These are phyloP conservation scores for Anguilla megastoma DNA, from an alignment of 2,797 vertebrate genomes.

Conservation along the genomic window DNA sequence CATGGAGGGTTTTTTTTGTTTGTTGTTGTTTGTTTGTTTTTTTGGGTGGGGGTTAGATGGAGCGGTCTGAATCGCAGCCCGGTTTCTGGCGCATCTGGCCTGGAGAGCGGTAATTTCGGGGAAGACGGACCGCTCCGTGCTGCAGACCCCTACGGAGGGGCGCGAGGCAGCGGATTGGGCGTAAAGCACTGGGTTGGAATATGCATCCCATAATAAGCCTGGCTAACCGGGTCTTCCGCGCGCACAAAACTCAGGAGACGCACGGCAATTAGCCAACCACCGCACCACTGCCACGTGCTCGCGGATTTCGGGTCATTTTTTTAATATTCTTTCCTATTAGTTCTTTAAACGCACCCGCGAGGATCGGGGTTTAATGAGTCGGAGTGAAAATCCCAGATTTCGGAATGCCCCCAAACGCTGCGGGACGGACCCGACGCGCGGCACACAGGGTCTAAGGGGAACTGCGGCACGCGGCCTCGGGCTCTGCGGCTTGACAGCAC, in stretches of 20 bases:
- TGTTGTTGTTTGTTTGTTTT: background rate
- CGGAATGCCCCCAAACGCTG: background rate
- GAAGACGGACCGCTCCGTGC: constrained; percentile 17
- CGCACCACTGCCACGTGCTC: constrained; percentile 19
- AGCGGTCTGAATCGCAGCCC: background rate
- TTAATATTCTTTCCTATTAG: background rate
- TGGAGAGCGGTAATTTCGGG: background rate
- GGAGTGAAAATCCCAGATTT: background rate
- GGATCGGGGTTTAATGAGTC: background rate
- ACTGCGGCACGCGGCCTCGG: background rate
- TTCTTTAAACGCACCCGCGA: background rate
- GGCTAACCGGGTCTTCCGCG: background rate
- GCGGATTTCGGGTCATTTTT: background rate
- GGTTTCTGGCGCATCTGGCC: background rate
- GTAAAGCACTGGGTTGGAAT: background rate
- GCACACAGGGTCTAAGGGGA: background rate
- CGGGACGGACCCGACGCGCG: too few relatives aligned
- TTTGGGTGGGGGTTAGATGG: background rate
- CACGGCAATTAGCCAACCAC: background rate
- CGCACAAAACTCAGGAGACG: background rate
- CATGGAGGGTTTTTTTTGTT: background rate
- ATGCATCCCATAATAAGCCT: constrained; percentile 5
- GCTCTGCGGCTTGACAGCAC: background rate
- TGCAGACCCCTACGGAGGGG: background rate
- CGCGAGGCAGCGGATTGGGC: background rate